A percentile compares a stretch with the other conserved stretches of the same genome.
phyloP scores from a whole-genome alignment of 2,797 vertebrate genomes.

The Chelmon rostratus region DNA sequence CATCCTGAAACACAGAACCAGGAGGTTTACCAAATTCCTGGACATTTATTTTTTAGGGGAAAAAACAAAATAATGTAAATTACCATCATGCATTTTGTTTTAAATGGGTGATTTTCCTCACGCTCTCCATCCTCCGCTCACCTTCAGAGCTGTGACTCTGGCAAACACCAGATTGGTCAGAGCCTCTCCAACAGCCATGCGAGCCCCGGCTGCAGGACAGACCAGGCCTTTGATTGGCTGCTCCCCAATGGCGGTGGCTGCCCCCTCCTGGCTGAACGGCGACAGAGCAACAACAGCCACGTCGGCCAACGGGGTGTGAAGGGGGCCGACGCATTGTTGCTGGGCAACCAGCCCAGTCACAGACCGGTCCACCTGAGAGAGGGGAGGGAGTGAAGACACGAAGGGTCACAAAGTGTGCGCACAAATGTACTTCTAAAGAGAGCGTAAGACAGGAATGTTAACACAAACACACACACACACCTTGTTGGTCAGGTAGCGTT shows the following conservation, averaged over 20 bases:
- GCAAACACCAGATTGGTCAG: slow-evolving; percentile 95
- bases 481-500: slow-evolving; percentile 97
- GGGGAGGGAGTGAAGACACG: background rate
- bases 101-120: background rate
- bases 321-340: slow-evolving; percentile 96
- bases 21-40: background rate
- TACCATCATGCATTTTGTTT: background rate
- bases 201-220: slow-evolving; percentile 89
- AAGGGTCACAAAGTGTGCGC: slow-evolving; percentile 14
- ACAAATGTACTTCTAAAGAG: background rate
- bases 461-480: slow-evolving; percentile 78
- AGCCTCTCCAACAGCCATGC: slow-evolving; percentile 93
- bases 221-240: slow-evolving; percentile 95
- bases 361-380: slow-evolving; percentile 92
- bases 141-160: slow-evolving; percentile 88
- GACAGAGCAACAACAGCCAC: slow-evolving; percentile 94
- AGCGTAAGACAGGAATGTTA: no score
- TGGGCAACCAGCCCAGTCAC: slow-evolving; percentile 95
- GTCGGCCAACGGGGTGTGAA: slow-evolving; percentile 94
- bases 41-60: background rate
- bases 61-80: background rate
- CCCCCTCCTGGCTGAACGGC: slow-evolving; percentile 87
- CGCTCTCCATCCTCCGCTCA: slow-evolving; percentile 54
- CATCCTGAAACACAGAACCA: slow-evolving; percentile 84
- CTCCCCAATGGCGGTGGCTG: slow-evolving; percentile 93